These are phyloP conservation scores for Callaeas wilsoni DNA, from an alignment of 2,113 vertebrate species.

Conservation along the genomic window DNA sequence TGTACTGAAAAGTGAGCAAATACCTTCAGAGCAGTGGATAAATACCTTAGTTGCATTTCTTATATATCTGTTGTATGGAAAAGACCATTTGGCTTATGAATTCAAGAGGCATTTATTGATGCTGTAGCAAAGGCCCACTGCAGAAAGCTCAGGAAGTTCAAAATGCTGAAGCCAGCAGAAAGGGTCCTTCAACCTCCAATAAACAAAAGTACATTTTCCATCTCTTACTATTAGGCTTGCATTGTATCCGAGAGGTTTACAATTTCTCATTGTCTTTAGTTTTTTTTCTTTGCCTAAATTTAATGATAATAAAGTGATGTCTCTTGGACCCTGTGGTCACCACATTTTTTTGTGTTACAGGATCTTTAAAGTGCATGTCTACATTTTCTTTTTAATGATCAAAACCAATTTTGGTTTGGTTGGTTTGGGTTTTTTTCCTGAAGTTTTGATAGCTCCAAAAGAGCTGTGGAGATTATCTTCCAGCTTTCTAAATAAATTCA, in stretches of 20 bases:
- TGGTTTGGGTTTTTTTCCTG: not conserved
- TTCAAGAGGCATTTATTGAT: not conserved
- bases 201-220: not conserved
- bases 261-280: not conserved
- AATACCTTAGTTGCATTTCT: not conserved
- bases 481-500: slow-evolving; percentile 46
- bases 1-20: not conserved
- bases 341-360: not conserved
- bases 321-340: not conserved
- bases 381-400: not conserved
- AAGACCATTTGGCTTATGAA: not conserved
- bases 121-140: not conserved
- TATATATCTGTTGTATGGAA: not conserved
- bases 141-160: not conserved
- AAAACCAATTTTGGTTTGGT: not conserved
- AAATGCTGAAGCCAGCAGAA: not conserved
- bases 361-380: not conserved
- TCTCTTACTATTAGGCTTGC: not conserved
- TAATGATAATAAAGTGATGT: not conserved
- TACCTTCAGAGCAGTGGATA: not conserved
- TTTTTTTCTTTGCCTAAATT: not conserved
- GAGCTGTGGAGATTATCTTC: not conserved
- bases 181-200: not conserved
- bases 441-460: not conserved
- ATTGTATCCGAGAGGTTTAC: not conserved